Percentiles rank a stretch among this genome's conserved stretches.
These are phyloP conservation scores for Venustoraphidia nigricollis DNA, from an alignment of 2,888 invertebrate species.

Conservation along the genomic window DNA sequence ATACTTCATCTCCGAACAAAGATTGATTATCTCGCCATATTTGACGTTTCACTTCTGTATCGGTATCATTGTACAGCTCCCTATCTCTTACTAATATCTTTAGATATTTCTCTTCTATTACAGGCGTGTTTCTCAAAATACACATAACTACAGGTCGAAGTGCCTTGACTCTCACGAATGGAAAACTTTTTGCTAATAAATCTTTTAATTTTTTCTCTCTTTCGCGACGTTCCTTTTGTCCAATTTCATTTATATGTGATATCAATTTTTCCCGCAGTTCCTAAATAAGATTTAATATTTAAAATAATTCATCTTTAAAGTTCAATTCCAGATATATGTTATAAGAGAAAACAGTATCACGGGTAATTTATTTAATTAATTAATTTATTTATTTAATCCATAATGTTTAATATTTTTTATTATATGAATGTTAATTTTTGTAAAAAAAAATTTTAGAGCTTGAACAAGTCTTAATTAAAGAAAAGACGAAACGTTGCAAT, in stretches of 20 bases:
- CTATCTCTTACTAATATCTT: slow-evolving; percentile 64
- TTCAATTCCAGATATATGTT: too few relatives aligned
- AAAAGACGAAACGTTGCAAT: too few relatives aligned
- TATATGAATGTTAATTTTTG: too few relatives aligned
- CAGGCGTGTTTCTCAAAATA: slow-evolving; percentile 80
- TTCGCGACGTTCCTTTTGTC: slow-evolving; percentile 52
- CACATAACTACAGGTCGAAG: slow-evolving; percentile 90
- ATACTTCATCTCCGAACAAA: slow-evolving; percentile 92
- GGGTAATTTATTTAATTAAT: too few relatives aligned
- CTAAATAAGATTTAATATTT: slow-evolving; percentile 18
- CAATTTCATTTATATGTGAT: slow-evolving; percentile 70
- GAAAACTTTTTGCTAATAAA: slow-evolving; percentile 80
- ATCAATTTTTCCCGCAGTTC: slow-evolving; percentile 57
- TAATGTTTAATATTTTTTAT: too few relatives aligned
- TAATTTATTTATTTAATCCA: too few relatives aligned
- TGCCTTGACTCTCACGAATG: slow-evolving; percentile 80
- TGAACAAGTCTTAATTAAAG: too few relatives aligned
- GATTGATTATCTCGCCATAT: slow-evolving; percentile 98
- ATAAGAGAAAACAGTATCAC: too few relatives aligned
- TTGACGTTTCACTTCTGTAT: slow-evolving; percentile 92
- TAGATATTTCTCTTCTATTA: slow-evolving; percentile 82
- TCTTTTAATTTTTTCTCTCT: slow-evolving; percentile 78
- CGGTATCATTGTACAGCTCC: slow-evolving; percentile 84
- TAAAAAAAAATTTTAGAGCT: too few relatives aligned
- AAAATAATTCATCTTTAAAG: too few relatives aligned